A percentile compares a stretch with the other conserved stretches of the same genome.
Evolutionary conservation across 2,113 vertebrate species (phyloP).

Genomic region (Pelecanoides urinatrix): DNA sequence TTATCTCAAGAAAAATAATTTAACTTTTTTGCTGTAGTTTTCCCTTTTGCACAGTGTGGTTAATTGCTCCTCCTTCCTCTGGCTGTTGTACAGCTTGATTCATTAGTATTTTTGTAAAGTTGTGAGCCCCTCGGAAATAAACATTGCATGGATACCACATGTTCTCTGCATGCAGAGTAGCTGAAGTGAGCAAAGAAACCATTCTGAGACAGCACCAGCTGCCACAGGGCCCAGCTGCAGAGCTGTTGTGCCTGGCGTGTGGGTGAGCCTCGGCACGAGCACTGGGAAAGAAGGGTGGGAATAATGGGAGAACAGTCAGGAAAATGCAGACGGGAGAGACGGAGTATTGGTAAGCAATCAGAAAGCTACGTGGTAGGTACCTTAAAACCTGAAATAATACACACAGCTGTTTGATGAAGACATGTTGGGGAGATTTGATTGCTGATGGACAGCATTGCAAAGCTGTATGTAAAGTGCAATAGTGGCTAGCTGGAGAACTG

Average conservation of each 20-base stretch:
- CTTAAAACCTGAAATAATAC: background rate
- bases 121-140: background rate
- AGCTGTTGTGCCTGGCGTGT: background rate
- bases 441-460: background rate
- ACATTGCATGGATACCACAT: fast-evolving
- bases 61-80: background rate
- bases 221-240: background rate
- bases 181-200: background rate
- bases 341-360: background rate
- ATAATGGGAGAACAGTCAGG: background rate
- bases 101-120: background rate
- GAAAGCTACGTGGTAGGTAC: background rate
- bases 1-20: background rate
- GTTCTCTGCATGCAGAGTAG: background rate
- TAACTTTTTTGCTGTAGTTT: background rate
- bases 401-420: background rate
- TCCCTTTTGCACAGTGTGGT: background rate
- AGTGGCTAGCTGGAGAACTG: background rate
- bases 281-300: background rate
- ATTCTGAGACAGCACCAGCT: background rate
- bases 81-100: background rate
- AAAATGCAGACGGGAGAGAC: background rate
- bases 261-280: background rate
- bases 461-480: background rate
- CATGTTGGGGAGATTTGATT: background rate